Evolutionary conservation across 2,797 vertebrate genomes (phyloP).

Genomic region (Podarcis siculus): DNA sequence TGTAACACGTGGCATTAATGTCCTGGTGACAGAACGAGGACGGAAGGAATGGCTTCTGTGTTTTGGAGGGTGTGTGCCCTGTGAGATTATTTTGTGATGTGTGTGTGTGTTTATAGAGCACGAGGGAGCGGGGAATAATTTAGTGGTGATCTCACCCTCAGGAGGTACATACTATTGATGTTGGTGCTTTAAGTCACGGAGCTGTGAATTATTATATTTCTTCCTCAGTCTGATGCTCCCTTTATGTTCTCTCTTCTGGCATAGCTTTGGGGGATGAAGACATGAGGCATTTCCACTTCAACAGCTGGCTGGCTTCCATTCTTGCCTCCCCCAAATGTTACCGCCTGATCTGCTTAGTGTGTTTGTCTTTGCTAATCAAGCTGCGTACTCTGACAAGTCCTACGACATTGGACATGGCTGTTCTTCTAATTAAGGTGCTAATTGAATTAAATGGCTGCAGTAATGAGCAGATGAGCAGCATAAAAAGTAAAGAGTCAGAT

Average conservation of each 20-base stretch:
- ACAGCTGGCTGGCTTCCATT: slow-evolving; percentile 76
- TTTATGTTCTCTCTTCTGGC: slow-evolving; percentile 67
- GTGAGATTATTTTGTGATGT: slow-evolving; percentile 40
- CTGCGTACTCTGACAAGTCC: slow-evolving; percentile 86
- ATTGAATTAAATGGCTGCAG: slow-evolving; percentile 99
- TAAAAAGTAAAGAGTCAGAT: slow-evolving; percentile 99
- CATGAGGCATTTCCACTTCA: slow-evolving; percentile 78
- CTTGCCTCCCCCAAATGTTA: slow-evolving; percentile 77
- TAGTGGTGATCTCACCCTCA: slow-evolving; percentile 18
- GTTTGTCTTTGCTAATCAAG: slow-evolving; percentile 96
- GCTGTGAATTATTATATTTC: slow-evolving; percentile 72
- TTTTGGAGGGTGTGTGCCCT: slow-evolving; percentile 29
- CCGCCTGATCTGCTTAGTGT: slow-evolving; percentile 86
- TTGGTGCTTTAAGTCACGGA: slow-evolving; percentile 69
- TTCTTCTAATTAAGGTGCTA: slow-evolving; percentile 98
- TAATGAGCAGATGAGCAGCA: slow-evolving; percentile 96
- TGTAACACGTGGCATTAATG: not conserved
- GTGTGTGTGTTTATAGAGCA: slow-evolving; percentile 49
- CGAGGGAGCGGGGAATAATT: slow-evolving; percentile 45
- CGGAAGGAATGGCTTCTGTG: slow-evolving; percentile 16
- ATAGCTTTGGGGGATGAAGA: slow-evolving; percentile 76
- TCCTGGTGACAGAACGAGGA: not conserved
- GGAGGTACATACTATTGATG: slow-evolving; percentile 63
- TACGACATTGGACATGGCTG: slow-evolving; percentile 93
- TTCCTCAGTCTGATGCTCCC: slow-evolving; percentile 72